These are phyloP conservation scores for Hippocampus abdominalis DNA, from an alignment of 2,113 vertebrate genomes.

Conservation along the genomic window DNA sequence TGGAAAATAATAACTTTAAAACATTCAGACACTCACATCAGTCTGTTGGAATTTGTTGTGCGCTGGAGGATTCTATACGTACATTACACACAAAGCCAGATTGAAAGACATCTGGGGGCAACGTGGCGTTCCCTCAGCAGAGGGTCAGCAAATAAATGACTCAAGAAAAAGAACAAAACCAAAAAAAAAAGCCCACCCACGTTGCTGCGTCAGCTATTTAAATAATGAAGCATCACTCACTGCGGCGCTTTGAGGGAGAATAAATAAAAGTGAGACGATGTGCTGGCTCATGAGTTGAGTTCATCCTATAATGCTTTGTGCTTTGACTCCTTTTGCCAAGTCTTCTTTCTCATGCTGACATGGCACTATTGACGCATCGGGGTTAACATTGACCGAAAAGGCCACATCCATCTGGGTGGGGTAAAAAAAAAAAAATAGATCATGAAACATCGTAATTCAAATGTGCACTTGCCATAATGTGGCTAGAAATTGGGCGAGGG, in stretches of 20 bases:
- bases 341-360: slow-evolving; percentile 1
- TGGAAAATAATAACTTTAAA: background rate
- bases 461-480: background rate
- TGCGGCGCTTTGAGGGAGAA: slow-evolving; percentile 32
- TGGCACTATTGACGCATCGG: background rate
- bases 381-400: background rate
- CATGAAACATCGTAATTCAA: background rate
- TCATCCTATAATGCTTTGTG: background rate
- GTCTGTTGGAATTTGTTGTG: background rate
- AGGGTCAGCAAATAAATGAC: slow-evolving; percentile 27
- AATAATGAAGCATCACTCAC: slow-evolving; percentile 47
- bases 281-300: background rate
- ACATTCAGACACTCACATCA: background rate
- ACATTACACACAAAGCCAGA: slow-evolving; percentile 7
- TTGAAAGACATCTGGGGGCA: slow-evolving; percentile 52
- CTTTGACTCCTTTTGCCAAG: background rate
- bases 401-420: background rate
- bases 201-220: slow-evolving; percentile 20
- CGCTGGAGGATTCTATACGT: background rate
- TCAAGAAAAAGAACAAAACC: slow-evolving; percentile 9
- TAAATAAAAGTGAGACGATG: slow-evolving; percentile 43
- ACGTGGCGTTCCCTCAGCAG: slow-evolving; percentile 27
- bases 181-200: background rate
- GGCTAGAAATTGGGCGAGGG: background rate
- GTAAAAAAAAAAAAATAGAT: background rate